Conservation (phyloP, 2,888 invertebrate species). For the Imbricaverruca yamaguchii region DNA sequence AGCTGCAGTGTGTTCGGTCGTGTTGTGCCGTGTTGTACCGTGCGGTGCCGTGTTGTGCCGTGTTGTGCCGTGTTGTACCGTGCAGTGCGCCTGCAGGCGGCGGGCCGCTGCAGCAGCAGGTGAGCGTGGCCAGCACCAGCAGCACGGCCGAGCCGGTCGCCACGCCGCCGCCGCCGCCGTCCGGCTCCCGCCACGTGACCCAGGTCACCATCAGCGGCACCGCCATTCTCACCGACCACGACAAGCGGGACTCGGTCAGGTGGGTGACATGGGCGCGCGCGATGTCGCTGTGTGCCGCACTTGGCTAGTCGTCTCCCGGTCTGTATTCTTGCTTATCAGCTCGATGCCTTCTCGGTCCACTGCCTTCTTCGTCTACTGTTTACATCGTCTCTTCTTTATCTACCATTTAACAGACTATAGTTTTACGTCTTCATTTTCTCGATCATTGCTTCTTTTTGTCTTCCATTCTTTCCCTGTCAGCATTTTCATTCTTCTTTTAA, state of each 20-base stretch:
- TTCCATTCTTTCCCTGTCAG: too few relatives aligned
- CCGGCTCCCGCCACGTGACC: background rate
- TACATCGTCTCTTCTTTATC: too few relatives aligned
- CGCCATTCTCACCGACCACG: background rate
- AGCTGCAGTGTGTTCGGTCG: too few relatives aligned
- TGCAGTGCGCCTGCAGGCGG: background rate
- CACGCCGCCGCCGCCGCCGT: too few relatives aligned
- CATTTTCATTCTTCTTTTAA: too few relatives aligned
- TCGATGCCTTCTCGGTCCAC: too few relatives aligned
- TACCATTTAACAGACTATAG: too few relatives aligned
- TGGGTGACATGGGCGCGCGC: background rate
- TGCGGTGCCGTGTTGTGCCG: background rate
- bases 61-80: background rate
- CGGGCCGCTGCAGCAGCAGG: conserved; percentile 9
- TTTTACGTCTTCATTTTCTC: too few relatives aligned
- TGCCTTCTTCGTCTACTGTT: too few relatives aligned
- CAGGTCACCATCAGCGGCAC: conserved; percentile 13
- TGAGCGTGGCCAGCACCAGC: conserved; percentile 25
- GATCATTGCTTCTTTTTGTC: too few relatives aligned
- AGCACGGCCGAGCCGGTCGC: conserved; percentile 24
- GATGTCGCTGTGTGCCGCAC: background rate
- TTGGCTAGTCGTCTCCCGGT: background rate
- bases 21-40: background rate
- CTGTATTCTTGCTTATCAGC: too few relatives aligned
- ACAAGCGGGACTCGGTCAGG: background rate